Evolutionary conservation across 1,140 invertebrate genomes (phyloP).

Genomic region (Palaemon carinicauda): DNA sequence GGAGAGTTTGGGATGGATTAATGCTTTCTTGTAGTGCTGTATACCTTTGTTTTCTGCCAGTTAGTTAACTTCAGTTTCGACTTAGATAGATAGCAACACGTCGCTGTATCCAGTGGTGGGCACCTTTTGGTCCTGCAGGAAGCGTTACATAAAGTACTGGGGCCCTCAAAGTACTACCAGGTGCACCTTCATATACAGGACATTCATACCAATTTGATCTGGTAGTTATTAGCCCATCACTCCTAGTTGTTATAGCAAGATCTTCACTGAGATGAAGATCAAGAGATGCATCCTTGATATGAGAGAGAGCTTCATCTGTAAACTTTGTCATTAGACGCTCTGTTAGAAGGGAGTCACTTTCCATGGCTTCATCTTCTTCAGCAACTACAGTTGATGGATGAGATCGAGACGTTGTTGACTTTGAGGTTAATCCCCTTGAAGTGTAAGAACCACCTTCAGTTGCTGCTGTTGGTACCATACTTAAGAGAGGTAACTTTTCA

Average conservation of each 20-base stretch:
- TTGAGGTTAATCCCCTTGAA: no score
- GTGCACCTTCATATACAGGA: conserved; percentile 43
- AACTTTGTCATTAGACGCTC: neutral
- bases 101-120: conserved; percentile 43
- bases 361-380: neutral
- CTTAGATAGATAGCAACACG: conserved; percentile 38
- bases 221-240: neutral
- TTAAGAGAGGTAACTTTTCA: conserved; percentile 22
- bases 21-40: no score
- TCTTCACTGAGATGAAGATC: conserved; percentile 16
- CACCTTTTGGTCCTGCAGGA: conserved; percentile 22
- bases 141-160: conserved; percentile 29
- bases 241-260: neutral
- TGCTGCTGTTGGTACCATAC: conserved; percentile 3
- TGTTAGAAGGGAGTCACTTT: neutral
- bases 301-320: neutral
- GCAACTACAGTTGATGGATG: neutral
- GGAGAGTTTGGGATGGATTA: no score
- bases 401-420: no score
- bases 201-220: conserved; percentile 27
- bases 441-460: neutral
- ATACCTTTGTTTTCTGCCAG: no score
- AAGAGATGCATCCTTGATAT: conserved; percentile 10
- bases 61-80: neutral
- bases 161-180: neutral